A percentile compares a stretch with the other conserved stretches of the same genome.
These are phyloP conservation scores for Leptinotarsa rubiginosa DNA, from an alignment of 2,888 invertebrate genomes.

Conservation along the genomic window DNA sequence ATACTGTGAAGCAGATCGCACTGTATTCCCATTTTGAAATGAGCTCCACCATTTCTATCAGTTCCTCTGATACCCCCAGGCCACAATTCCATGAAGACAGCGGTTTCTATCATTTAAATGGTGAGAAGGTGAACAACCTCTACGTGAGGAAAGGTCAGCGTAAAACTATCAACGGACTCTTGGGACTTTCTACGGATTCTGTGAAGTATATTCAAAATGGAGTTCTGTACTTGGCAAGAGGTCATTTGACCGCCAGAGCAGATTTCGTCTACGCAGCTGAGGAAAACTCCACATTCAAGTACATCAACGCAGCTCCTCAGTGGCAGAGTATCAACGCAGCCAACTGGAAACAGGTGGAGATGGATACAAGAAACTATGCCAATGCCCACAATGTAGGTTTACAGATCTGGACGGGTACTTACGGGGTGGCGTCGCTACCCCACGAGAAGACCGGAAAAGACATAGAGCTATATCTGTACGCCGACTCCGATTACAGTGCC, in stretches of 20 bases:
- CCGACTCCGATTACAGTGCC: constrained; percentile 51
- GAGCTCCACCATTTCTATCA: constrained; percentile 66
- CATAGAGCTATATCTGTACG: constrained; percentile 57
- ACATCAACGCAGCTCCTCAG: constrained; percentile 75
- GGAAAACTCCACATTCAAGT: constrained; percentile 72
- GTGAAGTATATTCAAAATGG: constrained; percentile 66
- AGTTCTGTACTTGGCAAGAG: constrained; percentile 68
- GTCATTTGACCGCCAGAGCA: constrained; percentile 73
- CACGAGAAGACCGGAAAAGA: constrained; percentile 63
- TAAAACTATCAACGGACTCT: constrained; percentile 55
- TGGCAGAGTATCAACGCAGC: constrained; percentile 75
- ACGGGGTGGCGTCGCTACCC: constrained; percentile 71
- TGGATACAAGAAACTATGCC: constrained; percentile 66
- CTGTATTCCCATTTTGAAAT: constrained; percentile 70
- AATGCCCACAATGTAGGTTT: constrained; percentile 56
- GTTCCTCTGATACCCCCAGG: constrained; percentile 67
- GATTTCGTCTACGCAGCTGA: constrained; percentile 73
- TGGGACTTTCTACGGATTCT: constrained; percentile 53
- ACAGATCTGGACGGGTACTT: constrained; percentile 71
- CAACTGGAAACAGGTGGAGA: constrained; percentile 71
- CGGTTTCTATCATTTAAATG: constrained; percentile 65
- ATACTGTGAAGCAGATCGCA: constrained; percentile 66
- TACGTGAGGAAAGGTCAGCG: constrained; percentile 58
- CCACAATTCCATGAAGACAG: constrained; percentile 66
- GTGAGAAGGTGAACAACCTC: constrained; percentile 53